Base-by-base conservation (phyloP, 2,113 vertebrate species). In the Grammomys dolichurus region DNA sequence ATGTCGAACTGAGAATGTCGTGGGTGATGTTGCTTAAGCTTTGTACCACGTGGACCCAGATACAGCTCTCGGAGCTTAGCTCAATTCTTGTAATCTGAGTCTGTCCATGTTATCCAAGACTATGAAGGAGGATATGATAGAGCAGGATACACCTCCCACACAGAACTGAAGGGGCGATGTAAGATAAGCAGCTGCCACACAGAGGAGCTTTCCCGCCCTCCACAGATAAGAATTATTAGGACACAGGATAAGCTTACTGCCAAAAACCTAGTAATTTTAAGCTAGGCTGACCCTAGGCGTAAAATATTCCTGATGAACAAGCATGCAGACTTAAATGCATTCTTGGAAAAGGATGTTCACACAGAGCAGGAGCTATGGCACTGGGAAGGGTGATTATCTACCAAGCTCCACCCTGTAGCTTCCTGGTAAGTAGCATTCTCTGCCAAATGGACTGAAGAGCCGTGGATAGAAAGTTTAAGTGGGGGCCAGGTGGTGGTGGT, bases 151-250 rank as follows among this genome's bases (percentile, higher is more conserved):
- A 73, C 28, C 40, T 69, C 43, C 48, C 14, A 88, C 40, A 56
- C 0, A 84, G 82, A 96, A 72, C 4, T 76, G 80, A 93, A 19
- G 56, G 63, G 76, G 93, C 84, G 92, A 73, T 60, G 58, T 0
- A 72, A 80, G 58, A 73, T 22, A 43, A 91, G 46, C 24, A 90
- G 87, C 20, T 17, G 69, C 10, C 8, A n/a, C n/a, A 28, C 14
- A 80, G 48, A n/a, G 65, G 86, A 28, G 81, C 28, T 91, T 92
- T 76, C 48, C 77, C n/a, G 91, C n/a, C 92, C 63, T 87, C 80
- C 69, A 67, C 2, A 93, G 58, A 22, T 91, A 80, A 87, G 54
- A 82, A 54, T 19, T 84, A 73, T 3, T 51, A 84, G 96, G 36
- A 48, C 40, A 90, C 51, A 94, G 72, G 89, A 84, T 24, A 73